Conservation (phyloP, 2,797 vertebrate species). For the Labeo calbasu region DNA sequence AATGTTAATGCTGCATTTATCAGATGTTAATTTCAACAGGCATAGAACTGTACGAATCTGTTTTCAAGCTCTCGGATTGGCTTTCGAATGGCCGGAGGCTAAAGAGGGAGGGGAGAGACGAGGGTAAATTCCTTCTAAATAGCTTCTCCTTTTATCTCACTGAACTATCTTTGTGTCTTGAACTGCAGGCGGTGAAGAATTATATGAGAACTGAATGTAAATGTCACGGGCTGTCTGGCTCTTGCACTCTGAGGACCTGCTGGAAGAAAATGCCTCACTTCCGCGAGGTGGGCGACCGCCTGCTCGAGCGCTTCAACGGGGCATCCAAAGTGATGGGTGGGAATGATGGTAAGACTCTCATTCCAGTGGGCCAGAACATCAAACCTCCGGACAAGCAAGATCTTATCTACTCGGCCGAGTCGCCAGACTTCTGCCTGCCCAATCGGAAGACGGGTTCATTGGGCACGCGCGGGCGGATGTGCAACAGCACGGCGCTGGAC, state of each 20-base stretch:
- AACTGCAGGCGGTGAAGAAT: constrained; percentile 89
- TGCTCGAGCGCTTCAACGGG: constrained; percentile 94
- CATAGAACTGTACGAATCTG: constrained; percentile 52
- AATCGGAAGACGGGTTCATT: constrained; percentile 94
- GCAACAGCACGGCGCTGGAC: constrained; percentile 96
- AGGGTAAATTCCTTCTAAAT: constrained; percentile 80
- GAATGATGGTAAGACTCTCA: constrained; percentile 94
- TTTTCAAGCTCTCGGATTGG: constrained; percentile 78
- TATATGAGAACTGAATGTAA: constrained; percentile 98
- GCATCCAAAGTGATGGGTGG: constrained; percentile 97
- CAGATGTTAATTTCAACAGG: constrained; percentile 81
- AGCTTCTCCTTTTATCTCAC: constrained; percentile 81
- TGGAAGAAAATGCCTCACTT: constrained; percentile 99
- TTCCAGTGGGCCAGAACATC: constrained; percentile 93
- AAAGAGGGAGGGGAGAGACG: constrained; percentile 64
- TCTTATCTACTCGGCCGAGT: constrained; percentile 95
- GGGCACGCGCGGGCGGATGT: constrained; percentile 90
- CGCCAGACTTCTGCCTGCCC: constrained; percentile 94
- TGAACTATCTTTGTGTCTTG: constrained; percentile 74
- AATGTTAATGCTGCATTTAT: constrained; percentile 65
- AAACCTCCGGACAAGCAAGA: constrained; percentile 94
- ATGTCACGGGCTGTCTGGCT: constrained; percentile 95
- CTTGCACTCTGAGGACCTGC: constrained; percentile 94
- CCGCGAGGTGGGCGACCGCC: constrained; percentile 91
- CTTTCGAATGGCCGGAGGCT: constrained; percentile 79